phyloP scores from a whole-genome alignment of 2,888 invertebrate species.

The Noctua pronuba region DNA sequence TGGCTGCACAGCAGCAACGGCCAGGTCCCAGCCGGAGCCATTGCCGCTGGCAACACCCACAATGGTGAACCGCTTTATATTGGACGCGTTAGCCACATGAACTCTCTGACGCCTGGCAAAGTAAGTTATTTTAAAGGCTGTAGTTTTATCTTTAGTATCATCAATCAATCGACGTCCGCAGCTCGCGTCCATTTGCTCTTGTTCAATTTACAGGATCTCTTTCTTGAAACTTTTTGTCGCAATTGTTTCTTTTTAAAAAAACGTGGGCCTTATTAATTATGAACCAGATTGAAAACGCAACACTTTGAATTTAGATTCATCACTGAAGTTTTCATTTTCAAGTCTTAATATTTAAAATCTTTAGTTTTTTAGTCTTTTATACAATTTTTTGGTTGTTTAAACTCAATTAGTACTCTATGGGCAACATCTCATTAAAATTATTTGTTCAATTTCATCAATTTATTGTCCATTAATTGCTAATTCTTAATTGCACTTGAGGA shows the following conservation, averaged over 20 bases:
- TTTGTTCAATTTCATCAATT: not conserved
- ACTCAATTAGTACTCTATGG: not conserved
- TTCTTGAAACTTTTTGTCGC: not conserved
- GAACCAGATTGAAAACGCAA: not conserved
- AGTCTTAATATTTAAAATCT: not conserved
- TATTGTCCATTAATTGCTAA: not conserved
- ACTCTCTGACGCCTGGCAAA: conserved; percentile 91
- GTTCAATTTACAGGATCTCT: not conserved
- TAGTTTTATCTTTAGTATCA: not conserved
- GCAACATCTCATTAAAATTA: not conserved
- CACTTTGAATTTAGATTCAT: not conserved
- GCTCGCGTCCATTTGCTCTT: not conserved
- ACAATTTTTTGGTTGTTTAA: not conserved
- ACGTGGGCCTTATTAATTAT: not conserved
- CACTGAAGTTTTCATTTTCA: not conserved
- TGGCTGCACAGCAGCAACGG: conserved; percentile 89
- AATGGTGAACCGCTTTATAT: conserved; percentile 89
- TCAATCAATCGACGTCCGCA: not conserved
- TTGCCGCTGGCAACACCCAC: conserved; percentile 88
- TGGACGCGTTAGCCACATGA: conserved; percentile 87
- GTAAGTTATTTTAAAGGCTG: conserved; percentile 68
- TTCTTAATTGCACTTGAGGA: not conserved
- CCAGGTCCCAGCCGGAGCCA: conserved; percentile 87
- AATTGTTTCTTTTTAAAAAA: not conserved
- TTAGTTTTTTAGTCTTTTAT: not conserved